A percentile compares a stretch with the other conserved stretches of the same genome.
These are phyloP conservation scores for Dasyurus viverrinus DNA, from an alignment of 2,113 vertebrate species.

Conservation along the genomic window DNA sequence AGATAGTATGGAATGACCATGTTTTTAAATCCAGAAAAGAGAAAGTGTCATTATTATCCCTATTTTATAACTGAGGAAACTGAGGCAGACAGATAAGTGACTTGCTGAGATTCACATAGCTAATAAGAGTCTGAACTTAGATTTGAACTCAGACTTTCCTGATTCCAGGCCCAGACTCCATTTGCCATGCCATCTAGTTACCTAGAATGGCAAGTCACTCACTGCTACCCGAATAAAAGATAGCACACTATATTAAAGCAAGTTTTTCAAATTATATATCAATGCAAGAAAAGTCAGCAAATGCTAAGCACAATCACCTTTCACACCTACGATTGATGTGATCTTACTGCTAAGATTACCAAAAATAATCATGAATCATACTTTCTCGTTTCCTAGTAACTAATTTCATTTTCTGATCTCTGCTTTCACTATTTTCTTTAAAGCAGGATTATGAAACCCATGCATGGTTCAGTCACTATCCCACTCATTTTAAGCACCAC, in stretches of 20 bases:
- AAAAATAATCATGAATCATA: background rate
- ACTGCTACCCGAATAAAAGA: background rate
- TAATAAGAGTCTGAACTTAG: background rate
- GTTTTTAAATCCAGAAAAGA: background rate
- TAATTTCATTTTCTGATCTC: background rate
- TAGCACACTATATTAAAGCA: background rate
- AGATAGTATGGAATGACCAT: background rate
- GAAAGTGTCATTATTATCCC: background rate
- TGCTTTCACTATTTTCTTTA: background rate
- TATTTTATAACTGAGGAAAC: background rate
- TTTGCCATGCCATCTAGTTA: background rate
- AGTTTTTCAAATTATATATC: background rate
- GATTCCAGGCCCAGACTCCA: background rate
- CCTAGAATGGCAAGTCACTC: background rate
- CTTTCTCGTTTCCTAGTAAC: background rate
- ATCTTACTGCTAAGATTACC: background rate
- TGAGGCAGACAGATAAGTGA: background rate
- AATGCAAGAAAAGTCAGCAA: background rate
- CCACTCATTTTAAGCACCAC: background rate
- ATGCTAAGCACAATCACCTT: background rate
- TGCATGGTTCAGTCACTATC: background rate
- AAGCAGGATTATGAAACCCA: background rate
- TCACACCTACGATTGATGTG: background rate
- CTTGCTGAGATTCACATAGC: background rate
- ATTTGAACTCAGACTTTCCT: background rate